Percentiles rank a stretch among this genome's conserved stretches.
Conservation (phyloP, 2,797 vertebrate species). For the Hydrophis major region DNA sequence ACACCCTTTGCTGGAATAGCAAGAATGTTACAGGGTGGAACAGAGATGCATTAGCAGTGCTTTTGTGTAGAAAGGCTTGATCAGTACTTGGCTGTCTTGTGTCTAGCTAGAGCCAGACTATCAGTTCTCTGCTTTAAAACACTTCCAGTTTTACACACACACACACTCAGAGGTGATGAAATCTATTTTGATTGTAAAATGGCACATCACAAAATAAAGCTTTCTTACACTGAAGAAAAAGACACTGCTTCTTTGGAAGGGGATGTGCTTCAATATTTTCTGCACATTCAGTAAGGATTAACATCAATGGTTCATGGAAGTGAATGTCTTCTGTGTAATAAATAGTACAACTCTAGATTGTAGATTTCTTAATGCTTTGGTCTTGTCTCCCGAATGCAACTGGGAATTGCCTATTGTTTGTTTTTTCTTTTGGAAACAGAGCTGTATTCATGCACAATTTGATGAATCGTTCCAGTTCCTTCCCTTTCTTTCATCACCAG, state of each 20-base stretch:
- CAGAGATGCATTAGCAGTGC: conserved; percentile 46
- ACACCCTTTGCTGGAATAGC: conserved; percentile 69
- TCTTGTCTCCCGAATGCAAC: background rate
- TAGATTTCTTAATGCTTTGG: background rate
- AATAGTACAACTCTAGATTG: background rate
- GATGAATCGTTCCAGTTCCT: background rate
- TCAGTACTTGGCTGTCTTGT: conserved; percentile 10
- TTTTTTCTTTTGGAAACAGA: background rate
- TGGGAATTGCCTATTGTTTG: background rate
- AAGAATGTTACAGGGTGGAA: conserved; percentile 67
- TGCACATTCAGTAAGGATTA: background rate
- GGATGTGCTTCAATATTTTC: conserved; percentile 1
- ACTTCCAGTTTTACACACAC: conserved; percentile 22
- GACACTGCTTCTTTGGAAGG: background rate
- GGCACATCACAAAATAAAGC: background rate
- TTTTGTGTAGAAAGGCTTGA: conserved; percentile 54
- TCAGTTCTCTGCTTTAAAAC: conserved; percentile 25
- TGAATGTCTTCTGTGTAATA: background rate
- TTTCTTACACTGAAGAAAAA: conserved; percentile 33
- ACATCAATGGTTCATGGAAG: background rate
- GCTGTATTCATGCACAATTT: background rate
- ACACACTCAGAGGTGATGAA: background rate
- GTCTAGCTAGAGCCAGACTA: conserved; percentile 37
- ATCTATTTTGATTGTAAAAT: conserved; percentile 26
- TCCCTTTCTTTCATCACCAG: background rate